phyloP scores from a whole-genome alignment of 1,140 invertebrate species.

The Batillaria attramentaria region DNA sequence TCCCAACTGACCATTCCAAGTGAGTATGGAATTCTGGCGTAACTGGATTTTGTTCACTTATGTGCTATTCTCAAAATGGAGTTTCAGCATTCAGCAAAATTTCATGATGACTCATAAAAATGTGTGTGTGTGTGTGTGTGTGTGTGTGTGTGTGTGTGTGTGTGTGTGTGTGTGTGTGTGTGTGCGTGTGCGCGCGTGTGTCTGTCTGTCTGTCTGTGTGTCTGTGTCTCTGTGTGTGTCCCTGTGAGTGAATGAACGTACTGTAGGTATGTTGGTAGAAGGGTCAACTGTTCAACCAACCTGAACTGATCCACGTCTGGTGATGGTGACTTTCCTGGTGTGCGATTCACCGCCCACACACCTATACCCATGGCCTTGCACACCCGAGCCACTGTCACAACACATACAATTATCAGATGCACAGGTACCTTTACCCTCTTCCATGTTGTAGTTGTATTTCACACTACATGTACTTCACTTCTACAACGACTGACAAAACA shows the following conservation, averaged over 20 bases:
- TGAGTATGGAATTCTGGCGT: not conserved
- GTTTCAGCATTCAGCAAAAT: not conserved
- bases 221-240: not conserved
- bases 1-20: too few relatives aligned
- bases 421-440: too few relatives aligned
- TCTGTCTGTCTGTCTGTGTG: not conserved
- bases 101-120: not conserved
- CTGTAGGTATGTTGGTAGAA: too few relatives aligned
- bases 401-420: not conserved
- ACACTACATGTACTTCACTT: not conserved
- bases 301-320: slow-evolving; percentile 21
- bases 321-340: not conserved
- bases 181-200: not conserved
- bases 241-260: not conserved
- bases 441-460: too few relatives aligned
- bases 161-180: not conserved
- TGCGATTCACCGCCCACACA: slow-evolving; percentile 38
- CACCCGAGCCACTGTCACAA: slow-evolving; percentile 36
- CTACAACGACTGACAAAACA: not conserved
- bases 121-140: not conserved
- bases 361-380: slow-evolving; percentile 38
- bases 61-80: not conserved
- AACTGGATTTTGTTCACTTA: not conserved
- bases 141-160: not conserved
- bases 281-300: too few relatives aligned